Evolutionary conservation across 2,113 vertebrate genomes (phyloP).

Genomic region (Aleadryas rufinucha): DNA sequence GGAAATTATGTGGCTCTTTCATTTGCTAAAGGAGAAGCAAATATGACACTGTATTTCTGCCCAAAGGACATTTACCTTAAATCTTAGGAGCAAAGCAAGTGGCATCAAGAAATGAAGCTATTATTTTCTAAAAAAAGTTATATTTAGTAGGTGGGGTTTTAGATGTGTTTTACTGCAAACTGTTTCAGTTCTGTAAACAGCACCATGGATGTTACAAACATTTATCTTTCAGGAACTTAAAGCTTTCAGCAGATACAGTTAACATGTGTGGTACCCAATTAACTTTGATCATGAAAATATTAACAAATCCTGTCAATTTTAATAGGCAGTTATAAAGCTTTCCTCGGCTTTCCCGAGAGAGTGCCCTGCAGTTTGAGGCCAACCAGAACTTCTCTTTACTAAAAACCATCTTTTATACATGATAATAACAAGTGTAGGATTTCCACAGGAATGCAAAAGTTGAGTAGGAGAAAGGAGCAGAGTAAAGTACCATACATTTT

Average conservation of each 20-base stretch:
- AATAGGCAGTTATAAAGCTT: not conserved
- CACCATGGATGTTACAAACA: not conserved
- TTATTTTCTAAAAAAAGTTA: not conserved
- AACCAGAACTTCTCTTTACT: not conserved
- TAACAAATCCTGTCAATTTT: not conserved
- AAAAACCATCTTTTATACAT: rapidly evolving
- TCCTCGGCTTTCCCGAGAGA: not conserved
- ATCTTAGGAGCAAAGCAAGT: not conserved
- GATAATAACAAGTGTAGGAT: not conserved
- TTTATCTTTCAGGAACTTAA: not conserved
- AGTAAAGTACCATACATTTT: not conserved
- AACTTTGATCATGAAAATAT: not conserved
- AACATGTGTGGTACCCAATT: not conserved
- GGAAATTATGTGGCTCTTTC: not conserved
- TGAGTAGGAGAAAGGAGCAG: not conserved
- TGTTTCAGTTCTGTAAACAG: not conserved
- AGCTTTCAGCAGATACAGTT: not conserved
- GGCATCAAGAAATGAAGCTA: not conserved
- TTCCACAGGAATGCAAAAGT: not conserved
- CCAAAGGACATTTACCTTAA: not conserved
- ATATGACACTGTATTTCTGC: not conserved
- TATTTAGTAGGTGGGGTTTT: not conserved
- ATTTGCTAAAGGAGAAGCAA: not conserved
- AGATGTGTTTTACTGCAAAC: not conserved
- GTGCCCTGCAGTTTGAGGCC: not conserved